phyloP scores from a whole-genome alignment of 2,113 vertebrate genomes.

The Potamarius usumacintae region DNA sequence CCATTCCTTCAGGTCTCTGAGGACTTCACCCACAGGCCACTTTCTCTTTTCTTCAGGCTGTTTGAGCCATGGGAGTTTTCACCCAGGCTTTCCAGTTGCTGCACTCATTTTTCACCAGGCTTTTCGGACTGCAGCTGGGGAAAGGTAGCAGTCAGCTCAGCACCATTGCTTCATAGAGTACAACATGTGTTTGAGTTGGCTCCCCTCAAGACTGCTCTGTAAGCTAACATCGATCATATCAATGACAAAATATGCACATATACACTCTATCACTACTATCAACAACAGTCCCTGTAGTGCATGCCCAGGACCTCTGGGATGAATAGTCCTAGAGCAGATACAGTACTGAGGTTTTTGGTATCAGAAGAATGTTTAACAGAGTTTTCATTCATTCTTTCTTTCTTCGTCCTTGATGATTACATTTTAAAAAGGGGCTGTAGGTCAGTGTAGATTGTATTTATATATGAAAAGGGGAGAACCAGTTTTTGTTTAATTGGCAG shows the following conservation, averaged over 20 bases:
- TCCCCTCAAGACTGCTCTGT: constrained; percentile 49
- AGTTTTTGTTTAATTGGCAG: neutral
- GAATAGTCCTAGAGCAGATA: neutral
- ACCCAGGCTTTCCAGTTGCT: constrained; percentile 52
- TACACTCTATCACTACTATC: constrained; percentile 34
- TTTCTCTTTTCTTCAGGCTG: constrained; percentile 57
- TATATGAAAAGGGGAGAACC: neutral
- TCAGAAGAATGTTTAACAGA: constrained; percentile 11
- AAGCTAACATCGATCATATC: constrained; percentile 53
- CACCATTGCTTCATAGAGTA: constrained; percentile 37
- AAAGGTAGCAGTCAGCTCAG: constrained; percentile 39
- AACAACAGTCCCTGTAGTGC: neutral
- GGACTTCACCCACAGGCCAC: constrained; percentile 27
- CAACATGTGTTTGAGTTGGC: constrained; percentile 41
- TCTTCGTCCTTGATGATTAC: neutral
- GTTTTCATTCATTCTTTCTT: neutral
- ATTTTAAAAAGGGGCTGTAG: neutral
- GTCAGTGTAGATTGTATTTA: neutral
- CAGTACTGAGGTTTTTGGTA: constrained; percentile 24
- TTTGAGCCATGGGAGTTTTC: constrained; percentile 64
- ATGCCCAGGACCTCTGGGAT: constrained; percentile 22
- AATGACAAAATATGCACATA: constrained; percentile 33
- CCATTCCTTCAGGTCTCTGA: constrained; percentile 27
- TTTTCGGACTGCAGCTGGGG: constrained; percentile 61
- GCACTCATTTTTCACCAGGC: constrained; percentile 69